These are phyloP conservation scores for Corythaixoides concolor DNA, from an alignment of 2,113 vertebrate species.

Conservation along the genomic window DNA sequence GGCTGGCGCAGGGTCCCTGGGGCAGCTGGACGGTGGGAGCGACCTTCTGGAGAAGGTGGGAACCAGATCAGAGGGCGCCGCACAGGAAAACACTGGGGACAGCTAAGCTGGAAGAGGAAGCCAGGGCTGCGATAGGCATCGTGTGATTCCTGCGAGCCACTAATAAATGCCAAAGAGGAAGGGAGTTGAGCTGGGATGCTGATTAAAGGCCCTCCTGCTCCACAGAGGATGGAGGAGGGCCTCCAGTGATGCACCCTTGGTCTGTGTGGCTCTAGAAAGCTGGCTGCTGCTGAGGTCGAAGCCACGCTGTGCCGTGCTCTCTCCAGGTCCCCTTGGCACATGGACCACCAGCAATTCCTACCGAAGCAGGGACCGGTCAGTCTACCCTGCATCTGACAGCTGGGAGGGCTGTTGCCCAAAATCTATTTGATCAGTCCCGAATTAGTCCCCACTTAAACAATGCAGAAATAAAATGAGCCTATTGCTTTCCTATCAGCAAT, in stretches of 20 bases:
- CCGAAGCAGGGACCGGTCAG: fast-evolving
- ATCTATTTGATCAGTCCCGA: background rate
- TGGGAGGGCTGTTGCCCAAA: fast-evolving
- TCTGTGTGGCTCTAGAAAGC: background rate
- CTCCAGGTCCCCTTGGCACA: background rate
- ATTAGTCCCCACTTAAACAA: background rate
- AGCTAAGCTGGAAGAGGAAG: background rate
- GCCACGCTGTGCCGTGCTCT: background rate
- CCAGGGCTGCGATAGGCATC: background rate
- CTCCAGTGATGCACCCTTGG: background rate
- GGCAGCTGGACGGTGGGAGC: background rate
- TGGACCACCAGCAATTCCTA: fast-evolving
- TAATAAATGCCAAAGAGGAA: slow-evolving; percentile 13
- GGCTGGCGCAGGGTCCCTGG: background rate
- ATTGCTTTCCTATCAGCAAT: slow-evolving; percentile 30
- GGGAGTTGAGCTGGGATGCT: background rate
- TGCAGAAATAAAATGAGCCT: background rate
- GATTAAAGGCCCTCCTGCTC: background rate
- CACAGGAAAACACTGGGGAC: background rate
- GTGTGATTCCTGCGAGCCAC: background rate
- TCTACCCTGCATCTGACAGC: background rate
- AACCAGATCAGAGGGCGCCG: background rate
- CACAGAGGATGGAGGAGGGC: background rate
- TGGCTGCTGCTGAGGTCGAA: background rate
- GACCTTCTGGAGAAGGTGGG: background rate